phyloP scores from a whole-genome alignment of 37 sponge, comb jelly and placozoan genomes.

The Bolinopsis microptera region DNA sequence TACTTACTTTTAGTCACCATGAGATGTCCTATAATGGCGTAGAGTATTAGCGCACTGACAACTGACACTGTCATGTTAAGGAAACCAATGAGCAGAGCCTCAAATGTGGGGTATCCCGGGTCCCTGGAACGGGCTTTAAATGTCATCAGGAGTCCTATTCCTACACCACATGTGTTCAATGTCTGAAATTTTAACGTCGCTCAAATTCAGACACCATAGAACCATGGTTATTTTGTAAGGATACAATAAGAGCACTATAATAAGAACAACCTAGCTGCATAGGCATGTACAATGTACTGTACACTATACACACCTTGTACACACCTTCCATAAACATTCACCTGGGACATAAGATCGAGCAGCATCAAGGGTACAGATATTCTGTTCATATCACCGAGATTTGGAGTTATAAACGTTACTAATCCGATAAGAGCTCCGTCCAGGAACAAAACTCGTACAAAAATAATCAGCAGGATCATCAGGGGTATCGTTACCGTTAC shows the following conservation, averaged over 20 bases:
- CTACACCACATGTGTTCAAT: neutral
- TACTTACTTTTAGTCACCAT: slow-evolving; percentile 22
- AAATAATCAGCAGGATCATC: neutral
- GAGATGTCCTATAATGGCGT: neutral
- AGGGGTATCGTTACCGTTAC: neutral
- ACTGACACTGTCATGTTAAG: neutral
- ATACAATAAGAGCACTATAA: too few species aligned
- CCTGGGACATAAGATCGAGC: neutral
- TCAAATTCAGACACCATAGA: too few species aligned
- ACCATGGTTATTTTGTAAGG: too few species aligned
- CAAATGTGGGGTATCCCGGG: neutral
- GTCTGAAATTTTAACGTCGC: neutral
- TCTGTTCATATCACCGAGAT: neutral
- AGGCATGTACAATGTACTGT: too few species aligned
- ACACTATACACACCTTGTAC: too few species aligned
- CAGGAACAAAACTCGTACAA: neutral
- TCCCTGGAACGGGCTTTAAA: slow-evolving; percentile 17
- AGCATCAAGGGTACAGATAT: neutral
- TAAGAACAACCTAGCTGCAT: too few species aligned
- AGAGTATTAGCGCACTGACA: neutral
- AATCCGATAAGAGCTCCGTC: neutral
- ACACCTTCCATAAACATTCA: too few species aligned
- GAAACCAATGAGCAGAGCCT: slow-evolving; percentile 8
- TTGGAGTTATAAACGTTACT: neutral
- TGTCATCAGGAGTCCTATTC: neutral